Conservation (phyloP, 2,888 invertebrate species). For the Eupithecia insigniata region DNA sequence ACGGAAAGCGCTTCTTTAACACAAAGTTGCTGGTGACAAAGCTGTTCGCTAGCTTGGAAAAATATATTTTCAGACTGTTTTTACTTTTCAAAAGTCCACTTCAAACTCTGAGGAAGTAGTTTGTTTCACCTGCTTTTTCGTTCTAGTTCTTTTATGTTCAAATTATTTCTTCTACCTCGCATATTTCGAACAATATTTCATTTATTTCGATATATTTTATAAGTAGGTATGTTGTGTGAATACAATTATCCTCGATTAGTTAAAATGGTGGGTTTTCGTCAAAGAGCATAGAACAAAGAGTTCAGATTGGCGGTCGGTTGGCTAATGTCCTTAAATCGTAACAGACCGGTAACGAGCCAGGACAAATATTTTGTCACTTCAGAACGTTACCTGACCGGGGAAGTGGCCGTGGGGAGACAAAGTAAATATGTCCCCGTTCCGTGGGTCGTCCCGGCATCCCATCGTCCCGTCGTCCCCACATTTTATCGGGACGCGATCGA, state of each 20-base stretch:
- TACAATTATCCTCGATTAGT: neutral
- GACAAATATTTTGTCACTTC: conserved; percentile 83
- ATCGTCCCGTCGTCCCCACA: conserved; percentile 79
- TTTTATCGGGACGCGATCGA: conserved; percentile 84
- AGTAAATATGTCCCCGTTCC: conserved; percentile 83
- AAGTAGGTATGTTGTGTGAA: neutral
- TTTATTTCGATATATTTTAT: neutral
- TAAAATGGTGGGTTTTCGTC: neutral
- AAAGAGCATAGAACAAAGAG: neutral
- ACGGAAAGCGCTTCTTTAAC: conserved; percentile 31
- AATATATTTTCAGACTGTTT: conserved; percentile 35
- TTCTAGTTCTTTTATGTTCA: conserved; percentile 34
- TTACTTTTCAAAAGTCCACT: conserved; percentile 36
- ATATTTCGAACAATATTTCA: neutral
- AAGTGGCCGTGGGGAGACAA: conserved; percentile 82
- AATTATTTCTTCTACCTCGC: neutral
- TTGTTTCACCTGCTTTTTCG: conserved; percentile 36
- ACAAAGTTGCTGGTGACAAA: conserved; percentile 35
- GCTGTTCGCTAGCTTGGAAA: conserved; percentile 34
- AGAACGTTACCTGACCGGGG: conserved; percentile 80
- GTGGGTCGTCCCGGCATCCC: conserved; percentile 69
- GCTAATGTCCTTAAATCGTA: conserved; percentile 79
- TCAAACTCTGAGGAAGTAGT: conserved; percentile 32
- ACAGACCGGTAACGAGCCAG: conserved; percentile 75
- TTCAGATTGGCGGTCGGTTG: conserved; percentile 52